Evolutionary conservation across 2,888 invertebrate genomes (phyloP).

Genomic region (Melanchra persicariae): DNA sequence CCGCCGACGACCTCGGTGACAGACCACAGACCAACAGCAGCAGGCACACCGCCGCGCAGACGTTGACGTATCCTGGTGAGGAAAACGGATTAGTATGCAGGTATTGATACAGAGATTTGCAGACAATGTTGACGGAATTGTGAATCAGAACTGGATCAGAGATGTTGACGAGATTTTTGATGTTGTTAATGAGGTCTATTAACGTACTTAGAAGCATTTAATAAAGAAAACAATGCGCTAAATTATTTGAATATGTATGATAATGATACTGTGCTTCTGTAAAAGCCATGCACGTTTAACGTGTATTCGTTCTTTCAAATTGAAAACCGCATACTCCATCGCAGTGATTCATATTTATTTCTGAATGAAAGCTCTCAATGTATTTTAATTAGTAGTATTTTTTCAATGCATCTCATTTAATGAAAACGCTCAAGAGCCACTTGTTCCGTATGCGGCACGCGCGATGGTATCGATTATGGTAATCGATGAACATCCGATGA

Average conservation of each 20-base stretch:
- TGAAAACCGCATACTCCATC: conserved; percentile 20
- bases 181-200: background rate
- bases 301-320: conserved; percentile 10
- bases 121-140: background rate
- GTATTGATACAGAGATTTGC: background rate
- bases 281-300: background rate
- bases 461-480: conserved; percentile 89
- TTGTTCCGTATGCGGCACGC: conserved; percentile 88
- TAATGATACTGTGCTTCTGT: background rate
- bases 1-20: conserved; percentile 83
- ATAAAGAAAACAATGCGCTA: background rate
- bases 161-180: background rate
- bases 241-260: background rate
- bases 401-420: conserved; percentile 81
- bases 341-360: conserved; percentile 48
- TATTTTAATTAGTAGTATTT: no score
- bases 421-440: conserved; percentile 77
- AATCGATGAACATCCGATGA: conserved; percentile 90
- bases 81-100: conserved; percentile 26
- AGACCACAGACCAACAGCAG: conserved; percentile 84
- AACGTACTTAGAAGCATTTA: background rate
- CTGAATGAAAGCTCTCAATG: conserved; percentile 67
- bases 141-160: background rate
- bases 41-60: conserved; percentile 87
- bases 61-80: conserved; percentile 87